Evolutionary conservation across 2,797 vertebrate genomes (phyloP).

Genomic region (Momotus momota): DNA sequence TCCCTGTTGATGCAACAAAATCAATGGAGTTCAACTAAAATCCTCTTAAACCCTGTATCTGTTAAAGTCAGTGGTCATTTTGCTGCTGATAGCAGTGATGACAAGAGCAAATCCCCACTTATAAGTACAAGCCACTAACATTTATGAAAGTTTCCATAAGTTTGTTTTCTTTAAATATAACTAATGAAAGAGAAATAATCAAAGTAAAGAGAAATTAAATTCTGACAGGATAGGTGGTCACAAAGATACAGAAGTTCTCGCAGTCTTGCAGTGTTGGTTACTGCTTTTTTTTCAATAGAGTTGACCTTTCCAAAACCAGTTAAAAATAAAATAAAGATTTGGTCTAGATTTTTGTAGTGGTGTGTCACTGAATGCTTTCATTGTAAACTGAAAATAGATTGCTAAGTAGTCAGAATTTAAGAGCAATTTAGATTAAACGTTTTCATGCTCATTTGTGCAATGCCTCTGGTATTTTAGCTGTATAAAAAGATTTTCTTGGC

Average conservation of each 20-base stretch:
- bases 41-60: not conserved
- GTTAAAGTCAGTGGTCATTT: not conserved
- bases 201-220: not conserved
- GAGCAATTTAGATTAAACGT: conserved; percentile 70
- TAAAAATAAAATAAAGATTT: conserved; percentile 41
- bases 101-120: not conserved
- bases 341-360: conserved; percentile 33
- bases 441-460: conserved; percentile 74
- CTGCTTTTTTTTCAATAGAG: not conserved
- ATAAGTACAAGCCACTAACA: not conserved
- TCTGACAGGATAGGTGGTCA: not conserved
- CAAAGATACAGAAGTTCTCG: not conserved
- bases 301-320: not conserved
- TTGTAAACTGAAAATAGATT: conserved; percentile 65
- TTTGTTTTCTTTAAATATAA: not conserved
- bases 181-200: not conserved
- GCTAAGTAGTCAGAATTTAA: conserved; percentile 72
- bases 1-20: not conserved
- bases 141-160: not conserved
- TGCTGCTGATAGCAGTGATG: not conserved
- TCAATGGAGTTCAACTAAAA: not conserved
- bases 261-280: not conserved
- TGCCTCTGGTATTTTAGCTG: conserved; percentile 64
- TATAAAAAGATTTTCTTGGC: conserved; percentile 72
- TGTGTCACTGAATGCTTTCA: conserved; percentile 52